These are phyloP conservation scores for Parnassius mnemosyne DNA, from an alignment of 2,888 invertebrate genomes.

Conservation along the genomic window DNA sequence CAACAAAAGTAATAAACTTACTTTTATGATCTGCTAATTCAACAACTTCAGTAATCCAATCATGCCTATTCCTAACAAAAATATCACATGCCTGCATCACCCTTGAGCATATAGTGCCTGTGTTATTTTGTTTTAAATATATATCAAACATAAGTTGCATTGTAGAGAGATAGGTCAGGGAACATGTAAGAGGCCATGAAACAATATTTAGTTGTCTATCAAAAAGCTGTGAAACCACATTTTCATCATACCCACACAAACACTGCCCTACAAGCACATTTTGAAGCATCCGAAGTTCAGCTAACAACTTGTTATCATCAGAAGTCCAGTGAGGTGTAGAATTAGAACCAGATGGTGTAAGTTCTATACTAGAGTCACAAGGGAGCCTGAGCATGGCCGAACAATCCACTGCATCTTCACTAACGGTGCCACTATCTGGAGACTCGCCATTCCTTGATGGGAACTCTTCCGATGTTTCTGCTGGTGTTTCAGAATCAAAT, in stretches of 20 bases:
- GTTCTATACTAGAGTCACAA: constrained; percentile 54
- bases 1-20: constrained; percentile 89
- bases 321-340: constrained; percentile 58
- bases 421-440: constrained; percentile 74
- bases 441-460: constrained; percentile 68
- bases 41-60: constrained; percentile 91
- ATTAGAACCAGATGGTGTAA: constrained; percentile 68
- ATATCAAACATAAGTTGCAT: constrained; percentile 91
- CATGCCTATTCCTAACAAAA: constrained; percentile 89
- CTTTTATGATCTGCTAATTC: constrained; percentile 88
- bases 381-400: constrained; percentile 63
- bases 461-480: constrained; percentile 69
- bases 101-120: constrained; percentile 89
- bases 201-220: constrained; percentile 80
- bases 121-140: constrained; percentile 90
- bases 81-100: constrained; percentile 90
- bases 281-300: constrained; percentile 82
- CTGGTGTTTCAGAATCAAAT: constrained; percentile 62
- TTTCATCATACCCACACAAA: constrained; percentile 87
- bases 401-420: constrained; percentile 77
- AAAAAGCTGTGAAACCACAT: constrained; percentile 85
- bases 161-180: constrained; percentile 90
- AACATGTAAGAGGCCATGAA: constrained; percentile 69
- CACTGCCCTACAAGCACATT: constrained; percentile 87
- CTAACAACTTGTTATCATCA: constrained; percentile 63